These are phyloP conservation scores for Palythoa grandiflora DNA, from an alignment of 92 coral and sea anemone genomes.

Conservation along the genomic window DNA sequence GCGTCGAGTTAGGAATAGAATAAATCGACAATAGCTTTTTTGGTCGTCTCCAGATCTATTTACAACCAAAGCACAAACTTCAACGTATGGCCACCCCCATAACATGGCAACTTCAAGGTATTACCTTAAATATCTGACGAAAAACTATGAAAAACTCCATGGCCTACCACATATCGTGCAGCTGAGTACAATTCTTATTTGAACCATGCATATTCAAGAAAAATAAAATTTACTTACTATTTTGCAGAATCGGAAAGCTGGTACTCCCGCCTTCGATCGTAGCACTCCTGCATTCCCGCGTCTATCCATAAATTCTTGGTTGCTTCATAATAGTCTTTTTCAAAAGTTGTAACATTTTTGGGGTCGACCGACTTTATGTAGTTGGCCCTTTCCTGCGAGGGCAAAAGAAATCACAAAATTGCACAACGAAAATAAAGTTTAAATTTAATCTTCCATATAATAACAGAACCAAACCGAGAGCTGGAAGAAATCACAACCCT, in stretches of 20 bases:
- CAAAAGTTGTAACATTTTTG: slow-evolving; percentile 91
- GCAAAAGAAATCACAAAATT: slow-evolving; percentile 50
- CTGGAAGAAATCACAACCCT: slow-evolving; percentile 25
- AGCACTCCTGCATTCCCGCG: slow-evolving; percentile 95
- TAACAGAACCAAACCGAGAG: slow-evolving; percentile 16
- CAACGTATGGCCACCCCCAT: not conserved
- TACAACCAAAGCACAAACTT: not conserved
- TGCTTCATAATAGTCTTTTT: slow-evolving; percentile 94
- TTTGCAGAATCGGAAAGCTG: slow-evolving; percentile 99
- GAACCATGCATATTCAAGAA: slow-evolving; percentile 37
- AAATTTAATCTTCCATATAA: slow-evolving; percentile 36
- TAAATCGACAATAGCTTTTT: slow-evolving; percentile 23
- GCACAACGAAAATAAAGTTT: slow-evolving; percentile 59
- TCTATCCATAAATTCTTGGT: slow-evolving; percentile 93
- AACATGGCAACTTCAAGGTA: not conserved
- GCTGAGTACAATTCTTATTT: slow-evolving; percentile 6
- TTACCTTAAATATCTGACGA: not conserved
- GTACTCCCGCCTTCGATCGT: slow-evolving; percentile 95
- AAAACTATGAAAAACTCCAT: slow-evolving; percentile 19
- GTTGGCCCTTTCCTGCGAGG: slow-evolving; percentile 83
- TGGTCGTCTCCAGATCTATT: not conserved
- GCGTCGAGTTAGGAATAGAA: not conserved
- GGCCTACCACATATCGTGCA: slow-evolving; percentile 42
- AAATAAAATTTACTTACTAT: slow-evolving; percentile 79
- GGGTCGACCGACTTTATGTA: slow-evolving; percentile 95